Conservation (phyloP, 1,140 invertebrate species). For the Caenorhabditis brenneri region DNA sequence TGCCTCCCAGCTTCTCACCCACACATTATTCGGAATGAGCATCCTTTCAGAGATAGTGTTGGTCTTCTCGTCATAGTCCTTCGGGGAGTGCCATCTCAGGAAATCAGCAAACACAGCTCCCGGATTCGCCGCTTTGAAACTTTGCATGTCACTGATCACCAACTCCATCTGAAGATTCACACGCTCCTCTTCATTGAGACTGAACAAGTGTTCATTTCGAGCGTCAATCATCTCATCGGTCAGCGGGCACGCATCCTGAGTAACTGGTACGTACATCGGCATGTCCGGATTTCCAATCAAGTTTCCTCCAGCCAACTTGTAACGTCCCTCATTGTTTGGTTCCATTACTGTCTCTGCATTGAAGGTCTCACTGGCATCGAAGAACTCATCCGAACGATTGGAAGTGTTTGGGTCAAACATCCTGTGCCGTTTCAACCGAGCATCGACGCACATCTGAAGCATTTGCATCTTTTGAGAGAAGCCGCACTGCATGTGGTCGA, state of each 20-base stretch:
- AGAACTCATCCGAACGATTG: neutral
- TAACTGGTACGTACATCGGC: conserved; percentile 9
- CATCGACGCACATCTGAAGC: conserved; percentile 8
- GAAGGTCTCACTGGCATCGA: conserved; percentile 4
- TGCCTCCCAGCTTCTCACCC: conserved; percentile 84
- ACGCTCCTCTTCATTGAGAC: neutral
- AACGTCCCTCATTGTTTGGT: conserved; percentile 6
- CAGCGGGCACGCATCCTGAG: conserved; percentile 2
- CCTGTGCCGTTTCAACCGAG: neutral
- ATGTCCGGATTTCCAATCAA: neutral
- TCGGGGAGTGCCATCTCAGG: conserved; percentile 95
- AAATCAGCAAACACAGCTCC: conserved; percentile 89
- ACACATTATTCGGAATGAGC: conserved; percentile 91
- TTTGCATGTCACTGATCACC: conserved; percentile 19
- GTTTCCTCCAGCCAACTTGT: neutral
- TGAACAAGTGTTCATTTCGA: conserved; percentile 13
- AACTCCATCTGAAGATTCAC: conserved; percentile 17
- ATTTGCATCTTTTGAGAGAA: conserved; percentile 37
- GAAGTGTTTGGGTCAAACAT: neutral
- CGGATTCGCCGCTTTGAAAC: conserved; percentile 87
- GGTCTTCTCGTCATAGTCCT: conserved; percentile 72
- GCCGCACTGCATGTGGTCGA: neutral
- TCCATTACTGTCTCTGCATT: neutral
- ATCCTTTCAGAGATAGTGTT: conserved; percentile 87
- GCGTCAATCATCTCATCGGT: conserved; percentile 27